These are phyloP conservation scores for Plectropomus leopardus DNA, from an alignment of 2,113 vertebrate genomes.

Conservation along the genomic window DNA sequence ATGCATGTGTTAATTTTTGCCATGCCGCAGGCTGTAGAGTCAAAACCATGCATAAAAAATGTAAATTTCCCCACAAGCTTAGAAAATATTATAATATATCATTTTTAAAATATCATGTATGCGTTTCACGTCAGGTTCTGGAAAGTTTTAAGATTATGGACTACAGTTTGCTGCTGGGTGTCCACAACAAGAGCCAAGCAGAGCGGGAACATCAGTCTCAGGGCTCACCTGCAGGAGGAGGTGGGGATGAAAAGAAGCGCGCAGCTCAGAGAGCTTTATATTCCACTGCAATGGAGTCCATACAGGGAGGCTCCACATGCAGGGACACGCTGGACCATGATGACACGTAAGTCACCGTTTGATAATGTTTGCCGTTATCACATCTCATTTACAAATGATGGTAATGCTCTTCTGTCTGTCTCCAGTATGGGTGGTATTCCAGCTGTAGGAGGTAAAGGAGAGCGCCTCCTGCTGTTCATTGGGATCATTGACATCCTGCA, in stretches of 20 bases:
- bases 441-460: constrained; percentile 91
- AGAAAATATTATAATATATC: not conserved
- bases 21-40: not conserved
- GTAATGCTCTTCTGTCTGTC: constrained; percentile 31
- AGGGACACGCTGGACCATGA: constrained; percentile 93
- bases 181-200: constrained; percentile 95
- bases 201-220: constrained; percentile 89
- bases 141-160: constrained; percentile 99
- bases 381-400: not conserved
- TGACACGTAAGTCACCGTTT: constrained; percentile 87
- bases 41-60: not conserved
- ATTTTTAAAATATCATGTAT: not conserved
- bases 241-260: constrained; percentile 90
- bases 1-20: not conserved
- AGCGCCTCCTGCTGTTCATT: constrained; percentile 93
- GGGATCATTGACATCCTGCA: constrained; percentile 99
- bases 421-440: constrained; percentile 98
- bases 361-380: rapidly evolving
- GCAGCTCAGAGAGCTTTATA: constrained; percentile 94
- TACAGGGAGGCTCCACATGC: constrained; percentile 93
- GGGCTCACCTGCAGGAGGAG: constrained; percentile 85
- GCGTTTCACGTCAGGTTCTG: constrained; percentile 87
- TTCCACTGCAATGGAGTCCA: constrained; percentile 98
- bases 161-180: constrained; percentile 95
- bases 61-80: not conserved